Conservation (phyloP, 2,113 vertebrate genomes). For the Leptobrachium ailaonicum region DNA sequence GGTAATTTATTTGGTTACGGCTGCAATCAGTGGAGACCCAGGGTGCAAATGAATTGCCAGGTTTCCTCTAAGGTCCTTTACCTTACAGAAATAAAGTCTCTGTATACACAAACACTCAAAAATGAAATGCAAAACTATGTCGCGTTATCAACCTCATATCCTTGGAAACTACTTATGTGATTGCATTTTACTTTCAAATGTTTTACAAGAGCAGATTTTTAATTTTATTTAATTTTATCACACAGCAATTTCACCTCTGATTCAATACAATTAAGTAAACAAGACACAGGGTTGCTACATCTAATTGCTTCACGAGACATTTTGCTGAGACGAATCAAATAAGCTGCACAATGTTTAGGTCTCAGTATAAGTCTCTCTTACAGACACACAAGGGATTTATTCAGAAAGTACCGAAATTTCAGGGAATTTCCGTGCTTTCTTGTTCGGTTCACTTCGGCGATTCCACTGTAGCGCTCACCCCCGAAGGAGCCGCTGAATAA, state of each 20-base stretch:
- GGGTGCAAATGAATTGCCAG: constrained; percentile 23
- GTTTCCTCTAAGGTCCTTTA: constrained; percentile 19
- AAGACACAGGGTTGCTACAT: background rate
- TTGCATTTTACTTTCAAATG: constrained; percentile 46
- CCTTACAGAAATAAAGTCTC: constrained; percentile 4
- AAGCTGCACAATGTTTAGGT: too few relatives aligned
- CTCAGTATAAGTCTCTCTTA: too few relatives aligned
- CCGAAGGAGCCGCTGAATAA: too few relatives aligned
- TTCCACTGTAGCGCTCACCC: too few relatives aligned
- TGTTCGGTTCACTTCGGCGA: too few relatives aligned
- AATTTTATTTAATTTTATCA: constrained; percentile 30
- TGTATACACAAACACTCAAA: constrained; percentile 8
- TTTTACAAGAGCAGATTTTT: constrained; percentile 26
- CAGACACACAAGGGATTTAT: too few relatives aligned
- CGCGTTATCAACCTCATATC: constrained; percentile 25
- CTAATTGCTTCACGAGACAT: background rate
- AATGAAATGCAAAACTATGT: constrained; percentile 35
- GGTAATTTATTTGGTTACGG: background rate
- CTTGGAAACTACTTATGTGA: constrained; percentile 40
- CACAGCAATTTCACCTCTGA: constrained; percentile 3
- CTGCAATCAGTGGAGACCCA: constrained; percentile 26
- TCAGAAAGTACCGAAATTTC: too few relatives aligned
- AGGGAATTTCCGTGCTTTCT: too few relatives aligned
- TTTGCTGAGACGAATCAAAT: background rate
- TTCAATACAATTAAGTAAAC: constrained; percentile 19